These are phyloP conservation scores for Buphagus erythrorhynchus DNA, from an alignment of 2,797 vertebrate species.

Conservation along the genomic window DNA sequence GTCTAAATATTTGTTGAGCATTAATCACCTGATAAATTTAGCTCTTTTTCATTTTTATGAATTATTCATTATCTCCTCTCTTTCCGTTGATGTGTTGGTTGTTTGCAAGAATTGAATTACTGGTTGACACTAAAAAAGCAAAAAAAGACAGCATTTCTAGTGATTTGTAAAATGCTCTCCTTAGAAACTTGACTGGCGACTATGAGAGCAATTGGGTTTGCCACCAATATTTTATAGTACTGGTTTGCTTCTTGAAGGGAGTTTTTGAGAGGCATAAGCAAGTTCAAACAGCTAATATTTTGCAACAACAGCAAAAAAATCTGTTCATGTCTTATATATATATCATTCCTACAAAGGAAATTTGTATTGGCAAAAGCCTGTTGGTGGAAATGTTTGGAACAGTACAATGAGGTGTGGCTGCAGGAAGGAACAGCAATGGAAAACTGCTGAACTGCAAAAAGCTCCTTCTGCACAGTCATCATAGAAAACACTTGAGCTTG, in stretches of 20 bases:
- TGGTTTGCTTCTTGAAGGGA: background rate
- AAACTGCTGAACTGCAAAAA: background rate
- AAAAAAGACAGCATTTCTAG: background rate
- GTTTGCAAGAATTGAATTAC: conserved; percentile 46
- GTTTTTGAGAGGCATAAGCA: background rate
- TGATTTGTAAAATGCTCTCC: background rate
- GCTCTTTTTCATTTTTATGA: conserved; percentile 68
- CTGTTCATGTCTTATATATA: background rate
- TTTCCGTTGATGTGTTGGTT: conserved; percentile 51
- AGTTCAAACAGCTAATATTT: background rate
- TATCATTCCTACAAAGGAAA: background rate
- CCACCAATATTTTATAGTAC: background rate
- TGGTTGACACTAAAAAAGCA: background rate
- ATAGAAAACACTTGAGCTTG: background rate
- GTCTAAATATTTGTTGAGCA: conserved; percentile 71
- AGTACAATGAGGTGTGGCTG: background rate
- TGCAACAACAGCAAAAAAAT: background rate
- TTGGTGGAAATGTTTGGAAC: background rate
- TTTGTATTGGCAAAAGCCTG: background rate
- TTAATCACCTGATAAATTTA: conserved; percentile 71
- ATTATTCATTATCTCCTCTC: conserved; percentile 64
- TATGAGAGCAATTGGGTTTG: background rate
- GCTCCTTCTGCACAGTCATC: background rate
- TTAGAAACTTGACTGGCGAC: background rate
- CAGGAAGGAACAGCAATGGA: background rate